Conservation (phyloP, 2,113 vertebrate species). For the Octodon degus region DNA sequence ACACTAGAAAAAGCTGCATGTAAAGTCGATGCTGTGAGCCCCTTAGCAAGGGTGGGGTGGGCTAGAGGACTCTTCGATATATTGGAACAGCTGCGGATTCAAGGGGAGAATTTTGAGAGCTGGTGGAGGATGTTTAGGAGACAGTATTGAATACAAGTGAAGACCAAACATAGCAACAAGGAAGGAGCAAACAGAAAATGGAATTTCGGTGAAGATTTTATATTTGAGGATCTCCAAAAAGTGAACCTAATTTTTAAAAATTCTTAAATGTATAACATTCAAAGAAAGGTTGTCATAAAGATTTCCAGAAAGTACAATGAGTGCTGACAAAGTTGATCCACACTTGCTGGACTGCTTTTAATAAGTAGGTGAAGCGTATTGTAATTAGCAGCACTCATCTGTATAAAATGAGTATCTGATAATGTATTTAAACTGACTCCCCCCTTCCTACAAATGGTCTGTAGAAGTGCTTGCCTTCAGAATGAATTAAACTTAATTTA, state of each 20-base stretch:
- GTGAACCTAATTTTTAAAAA: conserved; percentile 42
- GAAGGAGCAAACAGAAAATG: background rate
- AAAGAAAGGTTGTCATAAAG: conserved; percentile 45
- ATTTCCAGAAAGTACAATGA: conserved; percentile 11
- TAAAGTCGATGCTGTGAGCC: background rate
- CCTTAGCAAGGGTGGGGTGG: background rate
- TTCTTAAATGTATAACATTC: conserved; percentile 48
- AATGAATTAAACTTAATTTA: conserved; percentile 80
- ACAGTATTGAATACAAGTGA: background rate
- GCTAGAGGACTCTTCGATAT: background rate
- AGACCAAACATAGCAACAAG: background rate
- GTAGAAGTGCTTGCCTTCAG: conserved; percentile 68
- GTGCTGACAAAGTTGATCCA: conserved; percentile 67
- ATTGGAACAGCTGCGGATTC: background rate
- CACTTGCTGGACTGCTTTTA: conserved; percentile 71
- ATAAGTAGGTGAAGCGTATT: conserved; percentile 75
- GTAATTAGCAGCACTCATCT: conserved; percentile 76
- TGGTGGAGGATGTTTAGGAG: background rate
- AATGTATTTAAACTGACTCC: conserved; percentile 77
- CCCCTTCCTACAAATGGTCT: conserved; percentile 67
- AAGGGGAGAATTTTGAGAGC: background rate
- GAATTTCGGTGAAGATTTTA: background rate
- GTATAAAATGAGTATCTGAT: conserved; percentile 74
- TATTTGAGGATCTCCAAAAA: conserved; percentile 31
- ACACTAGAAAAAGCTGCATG: background rate